Base-by-base conservation (phyloP, 1,140 invertebrate species). In the Drepana arcuata region DNA sequence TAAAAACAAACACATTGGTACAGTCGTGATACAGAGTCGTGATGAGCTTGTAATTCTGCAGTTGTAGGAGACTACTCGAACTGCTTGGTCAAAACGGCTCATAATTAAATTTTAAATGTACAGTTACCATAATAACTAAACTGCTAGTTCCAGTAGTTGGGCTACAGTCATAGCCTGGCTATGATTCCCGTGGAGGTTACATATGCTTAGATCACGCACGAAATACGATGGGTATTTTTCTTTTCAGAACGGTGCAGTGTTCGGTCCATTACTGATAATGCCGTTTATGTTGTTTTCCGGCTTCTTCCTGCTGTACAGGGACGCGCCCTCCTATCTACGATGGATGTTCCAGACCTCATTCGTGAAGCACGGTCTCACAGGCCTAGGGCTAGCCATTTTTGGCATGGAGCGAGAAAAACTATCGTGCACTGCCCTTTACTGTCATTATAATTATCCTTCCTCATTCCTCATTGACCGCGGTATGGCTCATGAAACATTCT, bases 311-410 rank as follows among this genome's bases (percentile, higher is more conserved):
- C 91, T 90, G 48, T 86, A 93, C 39, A 88, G 88, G 37, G 94
- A 95, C 52, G 93, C 95, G 2, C 95, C 94, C 9, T 66, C 75
- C 0, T 92, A 89, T 49, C 82, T 95, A 31, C 88, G 89, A 29
- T 97, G 94, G 93, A 49, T 97, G 2, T 95, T 96, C 51, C 93
- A 96, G 54, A 82, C 92, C 9, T 96, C 94, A 0, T 97, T 91
- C 58, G 60, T 92, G 0, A 92, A 92, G 51, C 91, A 93, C 49
- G 91, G 88, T 9, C 85, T 93, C 2, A 90, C 92, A 48, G 91
- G 90, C 10, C 67, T 93, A 12, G 82, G 87, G 29, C 57, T 88
- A 23, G 80, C 85, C 10, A 81, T 89, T 33, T 87, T 86, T 37
- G 91, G 90, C 7, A 91, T 91, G 54, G 85, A 91, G 34, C 83